Percentiles rank a stretch among this genome's conserved stretches.
phyloP scores from a whole-genome alignment of 2,113 vertebrate genomes.

The Anarhynchus alexandrinus region DNA sequence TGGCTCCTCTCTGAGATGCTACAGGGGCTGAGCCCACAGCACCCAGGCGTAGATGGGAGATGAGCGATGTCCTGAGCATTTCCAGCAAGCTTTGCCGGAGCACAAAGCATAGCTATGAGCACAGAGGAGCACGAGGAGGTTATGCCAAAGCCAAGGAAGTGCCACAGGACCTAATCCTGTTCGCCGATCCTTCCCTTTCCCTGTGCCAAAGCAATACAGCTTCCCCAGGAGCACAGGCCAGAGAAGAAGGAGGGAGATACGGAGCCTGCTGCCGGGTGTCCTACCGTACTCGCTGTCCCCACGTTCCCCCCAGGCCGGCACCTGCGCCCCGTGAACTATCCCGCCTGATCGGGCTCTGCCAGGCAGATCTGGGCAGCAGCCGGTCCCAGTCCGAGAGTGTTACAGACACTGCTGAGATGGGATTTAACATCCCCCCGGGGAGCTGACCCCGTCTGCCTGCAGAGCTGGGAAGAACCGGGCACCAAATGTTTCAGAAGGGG shows the following conservation, averaged over 20 bases:
- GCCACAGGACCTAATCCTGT: background rate
- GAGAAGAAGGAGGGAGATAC: background rate
- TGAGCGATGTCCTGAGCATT: background rate
- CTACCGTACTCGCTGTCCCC: background rate
- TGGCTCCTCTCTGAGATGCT: background rate
- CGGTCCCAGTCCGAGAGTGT: background rate
- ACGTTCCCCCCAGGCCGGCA: background rate
- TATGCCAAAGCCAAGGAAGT: background rate
- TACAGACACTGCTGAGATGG: background rate
- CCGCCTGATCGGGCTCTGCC: background rate
- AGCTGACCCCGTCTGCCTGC: background rate
- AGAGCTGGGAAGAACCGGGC: background rate
- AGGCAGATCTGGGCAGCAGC: background rate
- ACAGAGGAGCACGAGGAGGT: background rate
- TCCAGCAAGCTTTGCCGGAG: background rate
- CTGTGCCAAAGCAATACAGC: background rate
- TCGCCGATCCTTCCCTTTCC: background rate
- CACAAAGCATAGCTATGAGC: background rate
- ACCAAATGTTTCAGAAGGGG: background rate
- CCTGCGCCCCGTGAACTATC: fast-evolving
- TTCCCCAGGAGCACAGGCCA: background rate
- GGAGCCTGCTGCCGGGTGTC: background rate
- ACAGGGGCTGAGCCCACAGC: background rate
- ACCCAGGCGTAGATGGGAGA: background rate
- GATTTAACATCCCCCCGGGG: background rate